Evolutionary conservation across 1,140 invertebrate genomes (phyloP).

Genomic region (Aphaenogaster ashmeadi): DNA sequence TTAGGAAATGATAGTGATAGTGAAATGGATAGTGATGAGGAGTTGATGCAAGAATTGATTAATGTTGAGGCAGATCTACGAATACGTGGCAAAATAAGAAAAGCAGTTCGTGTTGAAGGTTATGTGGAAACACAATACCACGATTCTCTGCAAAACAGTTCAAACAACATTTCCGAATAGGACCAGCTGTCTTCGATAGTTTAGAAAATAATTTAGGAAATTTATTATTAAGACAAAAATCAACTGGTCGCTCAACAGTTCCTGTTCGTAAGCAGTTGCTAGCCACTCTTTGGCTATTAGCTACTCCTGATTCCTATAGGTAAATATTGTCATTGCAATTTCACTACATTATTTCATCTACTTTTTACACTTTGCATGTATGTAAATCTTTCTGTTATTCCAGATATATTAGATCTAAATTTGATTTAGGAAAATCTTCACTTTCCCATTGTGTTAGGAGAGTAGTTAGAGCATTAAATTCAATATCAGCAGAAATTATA

Average conservation of each 20-base stretch:
- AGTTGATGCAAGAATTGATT: background rate
- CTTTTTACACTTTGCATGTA: background rate
- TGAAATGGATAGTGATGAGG: background rate
- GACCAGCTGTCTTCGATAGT: background rate
- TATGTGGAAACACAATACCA: conserved; percentile 1
- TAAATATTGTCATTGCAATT: background rate
- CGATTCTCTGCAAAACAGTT: background rate
- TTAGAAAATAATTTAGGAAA: conserved; percentile 1
- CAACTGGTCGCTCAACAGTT: background rate
- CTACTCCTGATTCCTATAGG: conserved; percentile 4
- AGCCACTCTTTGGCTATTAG: conserved; percentile 12
- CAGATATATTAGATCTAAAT: background rate
- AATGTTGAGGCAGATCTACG: background rate
- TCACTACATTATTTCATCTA: background rate
- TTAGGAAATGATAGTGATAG: background rate
- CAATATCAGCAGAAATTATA: background rate
- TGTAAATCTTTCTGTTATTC: background rate
- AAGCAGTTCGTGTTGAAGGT: background rate
- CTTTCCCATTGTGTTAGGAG: background rate
- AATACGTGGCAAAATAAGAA: background rate
- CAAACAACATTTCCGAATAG: background rate
- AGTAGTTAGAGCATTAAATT: background rate
- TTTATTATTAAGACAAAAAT: background rate
- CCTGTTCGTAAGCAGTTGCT: background rate
- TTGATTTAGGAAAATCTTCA: conserved; percentile 6